Evolutionary conservation across 2,888 invertebrate species (phyloP).

Genomic region (Eueremaeus valkanovi): DNA sequence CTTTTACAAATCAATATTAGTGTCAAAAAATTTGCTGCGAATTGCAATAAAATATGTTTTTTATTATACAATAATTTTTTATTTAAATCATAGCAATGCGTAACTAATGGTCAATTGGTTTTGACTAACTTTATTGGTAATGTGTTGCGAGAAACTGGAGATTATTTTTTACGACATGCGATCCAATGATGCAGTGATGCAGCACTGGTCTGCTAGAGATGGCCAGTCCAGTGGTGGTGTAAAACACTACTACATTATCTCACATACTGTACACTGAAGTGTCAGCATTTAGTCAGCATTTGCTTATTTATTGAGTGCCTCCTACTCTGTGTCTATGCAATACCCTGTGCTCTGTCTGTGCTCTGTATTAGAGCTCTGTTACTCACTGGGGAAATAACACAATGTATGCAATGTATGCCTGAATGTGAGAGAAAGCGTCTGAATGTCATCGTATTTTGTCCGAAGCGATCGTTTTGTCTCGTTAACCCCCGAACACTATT

Average conservation of each 20-base stretch:
- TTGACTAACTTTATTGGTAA: neutral
- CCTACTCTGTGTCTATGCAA: slow-evolving; percentile 2
- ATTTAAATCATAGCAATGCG: neutral
- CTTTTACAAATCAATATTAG: slow-evolving; percentile 28
- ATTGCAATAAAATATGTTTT: slow-evolving; percentile 23
- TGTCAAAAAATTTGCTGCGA: neutral
- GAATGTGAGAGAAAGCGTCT: neutral
- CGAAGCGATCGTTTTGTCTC: slow-evolving; percentile 25
- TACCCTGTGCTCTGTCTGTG: neutral
- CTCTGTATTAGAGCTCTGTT: too few species aligned
- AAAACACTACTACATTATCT: slow-evolving; percentile 30
- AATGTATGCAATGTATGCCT: neutral
- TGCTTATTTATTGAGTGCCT: slow-evolving; percentile 32
- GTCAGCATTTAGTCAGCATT: slow-evolving; percentile 30
- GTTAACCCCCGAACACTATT: slow-evolving; percentile 12
- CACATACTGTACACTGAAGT: slow-evolving; percentile 15
- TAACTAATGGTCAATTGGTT: slow-evolving; percentile 15
- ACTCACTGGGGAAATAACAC: slow-evolving; percentile 25
- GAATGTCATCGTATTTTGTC: slow-evolving; percentile 32
- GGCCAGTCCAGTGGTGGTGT: slow-evolving; percentile 26
- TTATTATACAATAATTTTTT: neutral
- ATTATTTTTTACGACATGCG: too few species aligned
- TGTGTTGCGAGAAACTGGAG: slow-evolving; percentile 4
- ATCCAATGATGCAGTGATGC: neutral
- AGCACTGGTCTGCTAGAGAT: neutral